Evolutionary conservation across 30 jellyfish, hydroid and myxozoan genomes (phyloP), one percentile per base, ranked within the genome.

Genomic region (Phacellophora camtschatica): DNA sequence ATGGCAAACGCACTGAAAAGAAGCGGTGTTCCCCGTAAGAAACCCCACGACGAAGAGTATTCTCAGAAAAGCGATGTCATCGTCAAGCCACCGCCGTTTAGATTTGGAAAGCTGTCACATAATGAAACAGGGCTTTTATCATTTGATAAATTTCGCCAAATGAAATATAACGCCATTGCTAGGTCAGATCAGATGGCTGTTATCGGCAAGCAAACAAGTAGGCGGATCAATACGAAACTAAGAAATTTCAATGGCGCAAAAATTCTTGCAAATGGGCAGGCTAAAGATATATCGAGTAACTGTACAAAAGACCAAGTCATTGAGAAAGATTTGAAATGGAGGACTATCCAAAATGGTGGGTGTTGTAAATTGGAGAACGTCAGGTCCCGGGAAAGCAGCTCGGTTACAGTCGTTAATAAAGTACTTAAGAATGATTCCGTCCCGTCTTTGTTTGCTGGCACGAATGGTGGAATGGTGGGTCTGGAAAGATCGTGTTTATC

Each of bases 21-120:
- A 22, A 46, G 41, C 65, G 63, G 63, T 55, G 48, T 33, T 63
- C 22, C 27, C 19, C 42, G 76, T 6, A 64, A 43, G 39, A 49
- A 77, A n/a, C 24, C 45, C 48, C n/a, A 37, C 8, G 45, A 66
- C 30, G 81, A 31, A 2, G 70, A 13, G 25, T 58, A n/a, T 15
- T 32, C 58, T 2, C 36, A 41, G 11, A 77, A 42, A 22, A 27
- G 15, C 16, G 72, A 29, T 30, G 34, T 35, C 13, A 18, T n/a
- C 0, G 32, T 39, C 20, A 80, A 80, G 50, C 84, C 83, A n/a
- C 91, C 67, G 30, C 91, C 91, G 25, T 80, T 80, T 51, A 35
- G 91, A 50, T 80, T 80, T 46, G 91, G 91, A 15, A 80, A 80
- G 42, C 0, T 80, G 30, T 13, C 91, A 2, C 39, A 66, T 66